Evolutionary conservation across 2,113 vertebrate species (phyloP), one percentile per base, ranked within the genome.

Genomic region (Struthio camelus): DNA sequence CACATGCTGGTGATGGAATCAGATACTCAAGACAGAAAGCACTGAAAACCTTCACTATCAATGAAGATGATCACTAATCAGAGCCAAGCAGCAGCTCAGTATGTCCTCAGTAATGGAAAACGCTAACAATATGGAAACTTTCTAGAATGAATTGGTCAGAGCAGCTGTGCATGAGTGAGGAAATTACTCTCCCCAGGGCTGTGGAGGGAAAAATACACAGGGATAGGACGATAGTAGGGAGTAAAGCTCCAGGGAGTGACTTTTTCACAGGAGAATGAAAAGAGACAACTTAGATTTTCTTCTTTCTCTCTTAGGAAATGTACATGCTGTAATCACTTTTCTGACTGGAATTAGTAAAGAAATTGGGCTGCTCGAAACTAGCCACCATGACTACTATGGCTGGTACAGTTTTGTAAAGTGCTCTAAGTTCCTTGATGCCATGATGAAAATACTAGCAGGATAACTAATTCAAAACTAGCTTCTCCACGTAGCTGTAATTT

Each of bases 11-110:
- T 80, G 83, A 62, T 34, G 87, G 83, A 84, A 83, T 20, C 38
- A 85, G 61, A 51, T 28, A 36, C 17, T 89, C 19, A 34, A n/a
- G 51, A 84, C 30, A 53, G 12, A 24, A 28, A 79, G 66, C 44
- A 94, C 32, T 70, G 67, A 56, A 93, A 94, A 36, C 23, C 58
- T 94, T 7, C 70, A 46, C 18, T 27, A 22, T 44, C 70, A 87
- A 89, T 58, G 58, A 81, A 92, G 66, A 76, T 18, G 65, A 69
- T 76, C 23, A 30, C n/a, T 65, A 72, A 18, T 77, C 15, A 65
- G 50, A 94, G 78, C 22, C 75, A 89, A 87, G 61, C 27, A 86
- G 44, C 48, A 92, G 89, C 73, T 96, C 89, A 82, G 24, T 18
- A 42, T 69, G 80, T 77, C 83, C 91, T 92, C 85, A 70, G 75